These are phyloP conservation scores for Mythimna lalbum DNA, from an alignment of 2,888 invertebrate species.

Conservation along the genomic window DNA sequence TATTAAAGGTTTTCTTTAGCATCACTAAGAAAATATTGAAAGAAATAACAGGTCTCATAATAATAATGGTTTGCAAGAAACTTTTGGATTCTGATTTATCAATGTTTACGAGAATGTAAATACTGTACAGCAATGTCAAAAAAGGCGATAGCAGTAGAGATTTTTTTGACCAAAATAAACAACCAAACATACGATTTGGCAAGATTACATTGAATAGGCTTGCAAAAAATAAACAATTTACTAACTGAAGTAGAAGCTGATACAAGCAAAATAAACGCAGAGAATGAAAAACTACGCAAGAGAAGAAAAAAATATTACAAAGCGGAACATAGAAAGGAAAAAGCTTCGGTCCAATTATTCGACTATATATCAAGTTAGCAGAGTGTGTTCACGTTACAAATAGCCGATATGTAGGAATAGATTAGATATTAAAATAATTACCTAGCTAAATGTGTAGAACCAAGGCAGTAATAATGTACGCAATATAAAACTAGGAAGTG, in stretches of 20 bases:
- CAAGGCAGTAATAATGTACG: slow-evolving; percentile 43
- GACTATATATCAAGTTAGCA: slow-evolving; percentile 14
- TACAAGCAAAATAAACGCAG: slow-evolving; percentile 15
- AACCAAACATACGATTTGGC: slow-evolving; percentile 1
- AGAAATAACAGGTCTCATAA: too few relatives aligned
- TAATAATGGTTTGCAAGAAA: too few relatives aligned
- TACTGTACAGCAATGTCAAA: background rate
- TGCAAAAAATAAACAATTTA: slow-evolving; percentile 3
- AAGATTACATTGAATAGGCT: background rate
- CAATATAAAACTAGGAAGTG: slow-evolving; percentile 57
- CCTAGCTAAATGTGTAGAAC: slow-evolving; percentile 37
- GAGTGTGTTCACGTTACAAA: slow-evolving; percentile 40
- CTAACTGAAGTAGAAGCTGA: slow-evolving; percentile 5
- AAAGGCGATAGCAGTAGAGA: background rate
- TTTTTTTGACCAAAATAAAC: background rate
- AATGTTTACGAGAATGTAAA: too few relatives aligned
- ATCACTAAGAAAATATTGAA: too few relatives aligned
- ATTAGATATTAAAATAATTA: slow-evolving; percentile 57
- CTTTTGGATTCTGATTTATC: too few relatives aligned
- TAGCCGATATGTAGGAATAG: slow-evolving; percentile 49
- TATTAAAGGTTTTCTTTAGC: too few relatives aligned
- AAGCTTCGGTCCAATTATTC: slow-evolving; percentile 22
- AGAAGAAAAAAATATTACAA: slow-evolving; percentile 17
- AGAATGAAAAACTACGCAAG: slow-evolving; percentile 17
- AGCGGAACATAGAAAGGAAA: slow-evolving; percentile 25